phyloP scores from a whole-genome alignment of 2,797 vertebrate genomes.

The Lithobates sylvaticus region DNA sequence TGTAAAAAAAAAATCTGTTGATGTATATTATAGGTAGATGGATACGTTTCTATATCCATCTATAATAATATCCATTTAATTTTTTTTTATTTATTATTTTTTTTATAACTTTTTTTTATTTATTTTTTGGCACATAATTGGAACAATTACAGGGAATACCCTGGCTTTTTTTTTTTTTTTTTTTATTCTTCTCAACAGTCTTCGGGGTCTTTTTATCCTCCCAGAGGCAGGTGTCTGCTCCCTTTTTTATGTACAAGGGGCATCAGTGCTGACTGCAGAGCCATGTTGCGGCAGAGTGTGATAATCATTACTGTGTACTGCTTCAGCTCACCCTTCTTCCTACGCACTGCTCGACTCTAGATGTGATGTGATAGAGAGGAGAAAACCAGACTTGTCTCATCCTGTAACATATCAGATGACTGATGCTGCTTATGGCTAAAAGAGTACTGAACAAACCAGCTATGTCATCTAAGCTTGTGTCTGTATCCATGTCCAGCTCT shows the following conservation, averaged over 20 bases:
- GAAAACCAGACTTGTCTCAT: conserved; percentile 4
- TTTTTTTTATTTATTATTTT: too few relatives aligned
- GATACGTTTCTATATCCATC: too few relatives aligned
- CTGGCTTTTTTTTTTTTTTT: neutral
- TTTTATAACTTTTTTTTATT: neutral
- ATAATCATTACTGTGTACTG: neutral
- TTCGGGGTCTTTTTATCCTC: neutral
- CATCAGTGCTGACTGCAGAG: neutral
- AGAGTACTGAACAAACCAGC: neutral
- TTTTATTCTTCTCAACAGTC: too few relatives aligned
- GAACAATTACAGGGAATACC: neutral
- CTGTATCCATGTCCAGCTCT: neutral
- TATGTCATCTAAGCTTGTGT: neutral
- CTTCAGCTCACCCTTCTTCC: conserved; percentile 9
- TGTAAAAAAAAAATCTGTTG: too few relatives aligned
- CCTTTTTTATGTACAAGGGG: neutral
- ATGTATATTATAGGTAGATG: too few relatives aligned
- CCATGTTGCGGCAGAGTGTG: neutral
- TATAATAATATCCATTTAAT: too few relatives aligned
- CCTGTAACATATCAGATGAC: conserved; percentile 4
- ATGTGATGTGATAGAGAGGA: neutral
- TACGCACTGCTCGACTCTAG: conserved; percentile 17
- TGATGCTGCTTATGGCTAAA: conserved; percentile 16
- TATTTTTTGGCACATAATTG: neutral
- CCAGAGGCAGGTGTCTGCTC: neutral